Percentiles rank a stretch among this genome's conserved stretches.
phyloP scores from a whole-genome alignment of 2,888 invertebrate species.

The Nemoura dubitans region DNA sequence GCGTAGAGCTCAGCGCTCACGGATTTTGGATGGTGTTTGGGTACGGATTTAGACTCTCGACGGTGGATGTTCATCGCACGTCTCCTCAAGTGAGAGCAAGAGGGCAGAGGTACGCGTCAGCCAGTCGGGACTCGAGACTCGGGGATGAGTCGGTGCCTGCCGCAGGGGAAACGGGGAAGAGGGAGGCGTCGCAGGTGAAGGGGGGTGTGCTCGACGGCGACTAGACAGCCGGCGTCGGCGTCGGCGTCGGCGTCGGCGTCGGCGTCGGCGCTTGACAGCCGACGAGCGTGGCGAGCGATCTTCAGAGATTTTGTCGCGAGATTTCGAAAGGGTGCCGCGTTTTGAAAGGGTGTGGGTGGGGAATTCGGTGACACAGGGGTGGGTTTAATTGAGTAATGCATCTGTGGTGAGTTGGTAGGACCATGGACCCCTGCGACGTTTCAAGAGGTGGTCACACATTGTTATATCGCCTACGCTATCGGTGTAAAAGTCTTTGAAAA shows the following conservation, averaged over 20 bases:
- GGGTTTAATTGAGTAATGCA: neutral
- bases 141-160: neutral
- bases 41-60: slow-evolving; percentile 25
- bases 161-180: neutral
- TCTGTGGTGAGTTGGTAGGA: neutral
- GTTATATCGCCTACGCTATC: too few species aligned
- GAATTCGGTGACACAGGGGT: neutral
- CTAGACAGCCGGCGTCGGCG: neutral
- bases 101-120: neutral
- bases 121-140: too few species aligned
- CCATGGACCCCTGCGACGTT: too few species aligned
- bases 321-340: neutral
- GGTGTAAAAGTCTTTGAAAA: too few species aligned
- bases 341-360: neutral
- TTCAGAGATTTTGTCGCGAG: neutral
- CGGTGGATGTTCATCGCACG: neutral
- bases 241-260: neutral
- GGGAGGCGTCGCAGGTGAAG: slow-evolving; percentile 7
- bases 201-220: neutral
- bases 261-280: neutral
- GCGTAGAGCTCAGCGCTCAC: neutral
- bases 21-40: slow-evolving; percentile 23
- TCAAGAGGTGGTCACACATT: neutral
- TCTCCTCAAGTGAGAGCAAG: neutral
- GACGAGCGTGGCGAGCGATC: neutral